Evolutionary conservation across 1,140 invertebrate genomes (phyloP).

Genomic region (Pogonomyrmex barbatus): DNA sequence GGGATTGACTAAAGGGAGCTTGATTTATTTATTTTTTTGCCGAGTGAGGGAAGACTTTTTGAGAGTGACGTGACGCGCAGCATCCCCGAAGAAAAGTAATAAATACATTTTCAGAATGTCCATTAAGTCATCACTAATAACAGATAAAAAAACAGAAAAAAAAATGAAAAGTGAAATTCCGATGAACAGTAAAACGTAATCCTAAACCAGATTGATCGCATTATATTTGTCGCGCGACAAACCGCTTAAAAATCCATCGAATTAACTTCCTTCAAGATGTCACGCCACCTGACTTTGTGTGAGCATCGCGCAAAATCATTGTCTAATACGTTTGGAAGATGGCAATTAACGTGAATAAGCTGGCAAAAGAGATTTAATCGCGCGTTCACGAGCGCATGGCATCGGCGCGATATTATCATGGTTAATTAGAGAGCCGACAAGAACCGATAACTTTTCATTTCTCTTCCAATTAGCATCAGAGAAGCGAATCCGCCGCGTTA

Average conservation of each 20-base stretch:
- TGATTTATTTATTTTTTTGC: slow-evolving; percentile 69
- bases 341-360: slow-evolving; percentile 24
- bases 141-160: neutral
- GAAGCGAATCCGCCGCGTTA: slow-evolving; percentile 41
- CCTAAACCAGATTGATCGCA: neutral
- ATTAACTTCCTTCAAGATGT: neutral
- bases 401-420: slow-evolving; percentile 28
- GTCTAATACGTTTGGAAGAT: neutral
- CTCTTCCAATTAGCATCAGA: slow-evolving; percentile 71
- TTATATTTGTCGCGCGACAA: neutral
- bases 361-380: slow-evolving; percentile 36
- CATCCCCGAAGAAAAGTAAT: slow-evolving; percentile 20
- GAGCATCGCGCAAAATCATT: neutral
- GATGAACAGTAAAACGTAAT: slow-evolving; percentile 7
- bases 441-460: slow-evolving; percentile 72
- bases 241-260: neutral
- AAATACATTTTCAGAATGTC: slow-evolving; percentile 26
- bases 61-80: slow-evolving; percentile 8
- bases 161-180: neutral
- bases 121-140: neutral
- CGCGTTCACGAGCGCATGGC: slow-evolving; percentile 26
- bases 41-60: slow-evolving; percentile 1
- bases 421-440: slow-evolving; percentile 68
- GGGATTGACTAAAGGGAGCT: slow-evolving; percentile 66
- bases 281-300: neutral